Percentiles rank a stretch among this genome's conserved stretches.
Conservation (phyloP, 2,797 vertebrate species). For the Alca torda region DNA sequence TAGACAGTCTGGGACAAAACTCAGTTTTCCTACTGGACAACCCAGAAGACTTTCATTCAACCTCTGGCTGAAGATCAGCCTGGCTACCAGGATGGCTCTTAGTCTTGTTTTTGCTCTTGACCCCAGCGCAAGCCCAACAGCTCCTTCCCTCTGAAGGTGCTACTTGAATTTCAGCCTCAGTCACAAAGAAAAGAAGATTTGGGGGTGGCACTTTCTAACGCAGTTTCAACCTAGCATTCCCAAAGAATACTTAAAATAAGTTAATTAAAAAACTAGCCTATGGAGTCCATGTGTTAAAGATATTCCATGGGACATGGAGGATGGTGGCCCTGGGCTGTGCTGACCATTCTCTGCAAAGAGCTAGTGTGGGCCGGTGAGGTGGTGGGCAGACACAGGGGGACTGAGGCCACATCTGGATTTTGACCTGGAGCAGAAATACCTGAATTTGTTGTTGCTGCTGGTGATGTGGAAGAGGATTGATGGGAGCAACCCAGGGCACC, state of each 20-base stretch:
- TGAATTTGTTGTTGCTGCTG: background rate
- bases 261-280: background rate
- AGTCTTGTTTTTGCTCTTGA: background rate
- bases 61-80: background rate
- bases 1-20: background rate
- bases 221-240: background rate
- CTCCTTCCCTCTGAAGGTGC: background rate
- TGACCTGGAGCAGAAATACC: background rate
- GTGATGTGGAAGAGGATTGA: background rate
- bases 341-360: background rate
- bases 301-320: background rate
- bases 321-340: background rate
- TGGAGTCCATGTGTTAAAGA: background rate
- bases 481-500: background rate
- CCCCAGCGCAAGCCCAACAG: background rate
- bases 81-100: background rate
- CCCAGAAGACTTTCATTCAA: background rate
- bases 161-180: background rate
- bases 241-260: background rate
- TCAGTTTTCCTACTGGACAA: background rate
- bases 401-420: background rate
- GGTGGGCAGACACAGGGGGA: background rate
- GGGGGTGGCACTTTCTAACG: background rate
- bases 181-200: background rate
- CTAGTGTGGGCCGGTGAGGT: background rate